Percentiles rank a stretch among this genome's conserved stretches.
Conservation (phyloP, 1,140 invertebrate genomes). For the Trialeurodes vaporariorum region DNA sequence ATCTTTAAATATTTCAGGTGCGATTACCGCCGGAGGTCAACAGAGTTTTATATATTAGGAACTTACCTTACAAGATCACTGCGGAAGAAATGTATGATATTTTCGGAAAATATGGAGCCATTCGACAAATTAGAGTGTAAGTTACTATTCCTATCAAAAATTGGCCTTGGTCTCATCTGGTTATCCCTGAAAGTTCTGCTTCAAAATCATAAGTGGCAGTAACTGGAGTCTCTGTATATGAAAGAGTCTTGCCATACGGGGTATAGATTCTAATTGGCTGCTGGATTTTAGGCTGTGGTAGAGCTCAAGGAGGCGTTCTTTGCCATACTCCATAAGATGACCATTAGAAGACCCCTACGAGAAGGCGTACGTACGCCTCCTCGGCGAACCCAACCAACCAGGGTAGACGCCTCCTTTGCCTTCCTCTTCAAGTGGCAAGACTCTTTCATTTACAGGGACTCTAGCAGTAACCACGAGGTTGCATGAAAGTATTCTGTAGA, state of each 20-base stretch:
- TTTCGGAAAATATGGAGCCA: slow-evolving; percentile 99
- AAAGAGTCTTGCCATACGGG: too few species aligned
- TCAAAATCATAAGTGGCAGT: neutral
- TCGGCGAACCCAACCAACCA: too few species aligned
- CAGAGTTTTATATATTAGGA: slow-evolving; percentile 90
- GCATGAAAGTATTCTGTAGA: neutral
- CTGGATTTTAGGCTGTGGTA: too few species aligned
- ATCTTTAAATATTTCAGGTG: slow-evolving; percentile 71
- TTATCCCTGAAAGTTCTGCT: neutral
- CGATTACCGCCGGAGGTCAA: slow-evolving; percentile 97
- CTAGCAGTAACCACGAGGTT: too few species aligned
- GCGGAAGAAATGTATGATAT: slow-evolving; percentile 99
- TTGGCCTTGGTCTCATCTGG: neutral
- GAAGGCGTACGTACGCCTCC: too few species aligned
- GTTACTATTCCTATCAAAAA: slow-evolving; percentile 35
- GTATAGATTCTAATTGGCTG: too few species aligned
- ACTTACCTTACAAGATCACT: slow-evolving; percentile 98
- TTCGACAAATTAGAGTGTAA: slow-evolving; percentile 95
- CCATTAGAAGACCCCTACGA: neutral
- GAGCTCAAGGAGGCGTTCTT: too few species aligned
- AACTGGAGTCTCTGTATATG: neutral
- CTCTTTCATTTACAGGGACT: too few species aligned
- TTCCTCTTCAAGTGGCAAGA: too few species aligned
- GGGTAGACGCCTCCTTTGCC: too few species aligned
- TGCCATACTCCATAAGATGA: neutral